A percentile compares a stretch with the other conserved stretches of the same genome.
Evolutionary conservation across 2,113 vertebrate genomes (phyloP).

Genomic region (Pangasianodon gigas): DNA sequence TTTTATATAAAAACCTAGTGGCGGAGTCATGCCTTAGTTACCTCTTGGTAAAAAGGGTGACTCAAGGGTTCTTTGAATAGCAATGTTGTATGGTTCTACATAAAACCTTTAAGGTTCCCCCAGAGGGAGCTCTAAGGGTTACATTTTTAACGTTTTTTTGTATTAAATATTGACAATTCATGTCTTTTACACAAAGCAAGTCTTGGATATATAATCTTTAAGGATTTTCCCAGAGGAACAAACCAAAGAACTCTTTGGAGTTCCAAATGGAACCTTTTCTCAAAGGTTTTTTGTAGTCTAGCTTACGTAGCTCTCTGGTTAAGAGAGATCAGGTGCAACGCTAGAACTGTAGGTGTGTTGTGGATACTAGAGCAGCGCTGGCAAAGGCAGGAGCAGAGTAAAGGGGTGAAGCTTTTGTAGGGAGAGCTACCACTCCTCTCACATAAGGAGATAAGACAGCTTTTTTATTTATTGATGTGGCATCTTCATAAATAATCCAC

Average conservation of each 20-base stretch:
- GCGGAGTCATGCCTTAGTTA: neutral
- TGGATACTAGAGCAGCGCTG: neutral
- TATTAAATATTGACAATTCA: neutral
- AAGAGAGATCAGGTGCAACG: neutral
- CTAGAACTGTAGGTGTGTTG: neutral
- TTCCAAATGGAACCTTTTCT: neutral
- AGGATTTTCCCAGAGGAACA: neutral
- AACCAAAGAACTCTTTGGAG: neutral
- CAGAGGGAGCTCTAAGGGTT: neutral
- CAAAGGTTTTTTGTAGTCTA: neutral
- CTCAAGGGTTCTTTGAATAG: neutral
- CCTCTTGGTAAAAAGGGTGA: neutral
- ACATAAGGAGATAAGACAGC: neutral
- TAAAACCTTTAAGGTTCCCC: neutral
- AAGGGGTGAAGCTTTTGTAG: neutral
- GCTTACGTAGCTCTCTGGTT: neutral
- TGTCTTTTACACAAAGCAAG: neutral
- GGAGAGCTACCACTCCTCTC: neutral
- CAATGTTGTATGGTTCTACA: neutral
- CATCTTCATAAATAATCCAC: neutral
- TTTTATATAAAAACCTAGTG: neutral
- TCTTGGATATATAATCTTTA: neutral
- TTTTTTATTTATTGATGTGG: conserved; percentile 13
- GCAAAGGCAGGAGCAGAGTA: neutral
- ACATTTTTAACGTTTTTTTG: neutral